Evolutionary conservation across 2,888 invertebrate species (phyloP).

Genomic region (Malachius bipustulatus): DNA sequence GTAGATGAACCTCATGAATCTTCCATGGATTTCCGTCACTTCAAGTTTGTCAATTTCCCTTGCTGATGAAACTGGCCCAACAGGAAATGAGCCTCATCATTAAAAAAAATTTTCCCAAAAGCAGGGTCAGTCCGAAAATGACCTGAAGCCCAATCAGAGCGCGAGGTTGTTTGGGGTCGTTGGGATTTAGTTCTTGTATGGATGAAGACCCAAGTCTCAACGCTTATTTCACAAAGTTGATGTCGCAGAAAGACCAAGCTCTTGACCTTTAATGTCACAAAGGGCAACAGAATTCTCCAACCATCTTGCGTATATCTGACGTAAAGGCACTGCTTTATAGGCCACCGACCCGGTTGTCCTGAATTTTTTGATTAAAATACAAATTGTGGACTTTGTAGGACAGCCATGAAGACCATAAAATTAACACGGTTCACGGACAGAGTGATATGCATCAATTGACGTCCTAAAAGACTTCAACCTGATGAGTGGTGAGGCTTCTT

Average conservation of each 20-base stretch:
- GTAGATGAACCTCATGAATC: not conserved
- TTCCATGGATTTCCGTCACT: constrained; percentile 2
- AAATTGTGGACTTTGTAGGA: constrained; percentile 3
- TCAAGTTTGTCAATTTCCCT: not conserved
- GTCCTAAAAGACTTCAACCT: too few relatives aligned
- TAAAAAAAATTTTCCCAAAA: not conserved
- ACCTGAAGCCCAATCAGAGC: not conserved
- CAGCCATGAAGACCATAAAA: not conserved
- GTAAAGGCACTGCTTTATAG: constrained; percentile 1
- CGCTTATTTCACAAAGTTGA: constrained; percentile 14
- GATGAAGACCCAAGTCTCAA: constrained; percentile 12
- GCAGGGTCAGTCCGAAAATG: not conserved
- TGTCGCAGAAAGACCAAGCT: constrained; percentile 8
- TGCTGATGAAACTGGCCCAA: constrained; percentile 2
- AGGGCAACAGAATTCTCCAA: not conserved
- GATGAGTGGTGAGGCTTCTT: too few relatives aligned
- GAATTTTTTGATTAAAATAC: not conserved
- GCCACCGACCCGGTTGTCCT: not conserved
- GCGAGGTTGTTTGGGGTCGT: constrained; percentile 1
- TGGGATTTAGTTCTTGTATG: constrained; percentile 9
- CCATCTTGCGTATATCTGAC: constrained; percentile 6
- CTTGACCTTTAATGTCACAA: not conserved
- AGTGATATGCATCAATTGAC: too few relatives aligned
- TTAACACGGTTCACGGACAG: not conserved
- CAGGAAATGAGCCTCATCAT: constrained; percentile 2